Evolutionary conservation across 2,113 vertebrate genomes (phyloP).

Genomic region (Tragulus kanchil): DNA sequence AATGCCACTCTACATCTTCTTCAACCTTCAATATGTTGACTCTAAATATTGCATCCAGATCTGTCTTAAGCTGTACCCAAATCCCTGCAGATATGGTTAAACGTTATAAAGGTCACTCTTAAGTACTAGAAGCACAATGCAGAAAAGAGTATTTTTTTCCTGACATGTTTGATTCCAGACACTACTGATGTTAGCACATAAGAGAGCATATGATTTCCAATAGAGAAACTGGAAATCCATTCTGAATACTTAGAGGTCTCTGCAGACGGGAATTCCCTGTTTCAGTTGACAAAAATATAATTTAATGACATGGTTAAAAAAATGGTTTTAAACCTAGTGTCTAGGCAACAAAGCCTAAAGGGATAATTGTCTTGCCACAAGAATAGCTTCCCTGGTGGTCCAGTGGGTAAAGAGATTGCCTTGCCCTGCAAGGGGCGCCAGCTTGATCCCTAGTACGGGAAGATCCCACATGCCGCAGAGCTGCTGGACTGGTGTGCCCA

Average conservation of each 20-base stretch:
- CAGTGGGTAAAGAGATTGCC: too few species aligned
- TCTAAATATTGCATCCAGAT: background rate
- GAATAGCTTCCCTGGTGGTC: background rate
- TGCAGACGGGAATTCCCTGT: background rate
- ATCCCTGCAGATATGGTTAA: background rate
- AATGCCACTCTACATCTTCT: background rate
- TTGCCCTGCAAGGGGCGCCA: too few species aligned
- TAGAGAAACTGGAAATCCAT: background rate
- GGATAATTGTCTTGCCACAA: background rate
- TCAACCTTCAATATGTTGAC: background rate
- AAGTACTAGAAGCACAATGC: background rate
- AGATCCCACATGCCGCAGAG: too few species aligned
- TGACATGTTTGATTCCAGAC: background rate
- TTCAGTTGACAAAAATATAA: constrained; percentile 1
- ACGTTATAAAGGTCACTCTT: background rate
- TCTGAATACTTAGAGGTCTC: background rate
- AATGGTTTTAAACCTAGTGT: background rate
- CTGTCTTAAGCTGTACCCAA: background rate
- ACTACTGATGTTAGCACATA: background rate
- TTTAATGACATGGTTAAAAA: constrained; percentile 16
- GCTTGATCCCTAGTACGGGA: too few species aligned
- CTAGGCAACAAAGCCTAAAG: background rate
- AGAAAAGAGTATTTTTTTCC: background rate
- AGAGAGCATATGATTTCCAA: background rate
- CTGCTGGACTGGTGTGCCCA: too few species aligned